phyloP scores from a whole-genome alignment of 2,888 invertebrate genomes.

The Agelastica alni region DNA sequence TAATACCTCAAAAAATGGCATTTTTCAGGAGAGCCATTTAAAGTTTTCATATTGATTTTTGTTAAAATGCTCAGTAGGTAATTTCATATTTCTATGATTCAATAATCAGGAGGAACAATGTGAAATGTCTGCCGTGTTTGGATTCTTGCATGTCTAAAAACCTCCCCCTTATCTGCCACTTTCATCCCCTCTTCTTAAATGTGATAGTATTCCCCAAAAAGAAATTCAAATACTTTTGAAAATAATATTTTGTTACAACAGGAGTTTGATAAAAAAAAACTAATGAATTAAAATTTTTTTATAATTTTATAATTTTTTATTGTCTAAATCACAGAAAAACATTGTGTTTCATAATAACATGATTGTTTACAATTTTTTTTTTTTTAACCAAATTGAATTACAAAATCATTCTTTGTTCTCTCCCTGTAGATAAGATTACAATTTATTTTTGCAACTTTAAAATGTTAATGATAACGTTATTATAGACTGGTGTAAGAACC shows the following conservation, averaged over 20 bases:
- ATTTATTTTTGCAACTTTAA: slow-evolving; percentile 8
- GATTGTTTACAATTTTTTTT: not conserved
- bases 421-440: slow-evolving; percentile 7
- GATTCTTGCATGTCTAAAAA: not conserved
- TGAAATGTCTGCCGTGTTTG: slow-evolving; percentile 4
- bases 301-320: no score
- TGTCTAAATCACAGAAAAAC: not conserved
- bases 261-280: slow-evolving; percentile 6
- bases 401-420: slow-evolving; percentile 5
- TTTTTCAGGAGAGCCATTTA: slow-evolving; percentile 1
- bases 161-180: slow-evolving; percentile 4
- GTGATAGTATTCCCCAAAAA: slow-evolving; percentile 8
- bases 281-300: slow-evolving; percentile 9
- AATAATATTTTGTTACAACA: slow-evolving; percentile 3
- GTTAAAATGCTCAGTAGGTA: slow-evolving; percentile 4
- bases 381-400: slow-evolving; percentile 7
- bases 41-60: not conserved
- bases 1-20: not conserved
- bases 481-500: no score
- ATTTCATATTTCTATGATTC: slow-evolving; percentile 2
- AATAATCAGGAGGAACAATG: slow-evolving; percentile 4
- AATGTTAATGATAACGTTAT: slow-evolving; percentile 5
- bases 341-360: not conserved
- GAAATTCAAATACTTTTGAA: slow-evolving; percentile 1
- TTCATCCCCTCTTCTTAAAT: slow-evolving; percentile 3